Base-by-base conservation (phyloP, 2,113 vertebrate species). In the Gavialis gangeticus region DNA sequence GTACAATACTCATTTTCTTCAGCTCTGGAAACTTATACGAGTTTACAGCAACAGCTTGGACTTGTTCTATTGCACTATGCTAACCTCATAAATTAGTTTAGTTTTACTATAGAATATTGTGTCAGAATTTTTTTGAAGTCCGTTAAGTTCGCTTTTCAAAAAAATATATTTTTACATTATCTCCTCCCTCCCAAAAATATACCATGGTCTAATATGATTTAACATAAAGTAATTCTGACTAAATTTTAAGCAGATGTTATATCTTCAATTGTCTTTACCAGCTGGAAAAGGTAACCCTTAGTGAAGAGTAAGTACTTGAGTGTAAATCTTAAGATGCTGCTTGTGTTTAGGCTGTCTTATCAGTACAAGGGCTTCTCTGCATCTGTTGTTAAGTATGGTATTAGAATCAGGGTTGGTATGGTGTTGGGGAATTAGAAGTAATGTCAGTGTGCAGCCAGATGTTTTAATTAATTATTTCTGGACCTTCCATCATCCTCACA, bases 401-500 rank as follows among this genome's bases (percentile, higher is more conserved):
- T 8, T 80, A 12, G 30, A 28, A 62, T 73, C 24, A 85, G 59
- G 73, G 15, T 18, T 60, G 58, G 34, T 73, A 73, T 22, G 21
- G n/a, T 34, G 25, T 28, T 63, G 76, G 21, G 24, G 21, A 87
- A 5, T 12, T 4, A n/a, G 3, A 11, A 37, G 60, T 67, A 54
- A 19, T 30, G 63, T 78, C 85, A 21, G n/a, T 55, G n/a, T n/a
- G 19, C 66, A 24, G 12, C 46, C 30, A 73, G 21, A 73, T 46
- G 69, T 21, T 13, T 19, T 46, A 37, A 46, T 58, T 82, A 27
- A 13, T n/a, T 28, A 46, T 14, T 5, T 27, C 28, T 66, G 8
- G 30, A 69, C 1, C 19, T 59, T 78, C 37, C 73, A 11, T n/a
- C 28, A 10, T 5, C 46, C 46, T 46, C 0, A 0, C 11, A 37